Evolutionary conservation across 1,140 invertebrate species (phyloP).

Genomic region (Apis mellifera): Amel_HAv3.1 CM009932.2:13561501-13562000

Average conservation of each 20-base stretch:
- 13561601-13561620: too few relatives aligned
- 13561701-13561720: too few relatives aligned
- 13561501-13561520: slow-evolving; percentile 1
- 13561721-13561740: too few relatives aligned
- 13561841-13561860: neutral
- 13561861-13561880: slow-evolving; percentile 14
- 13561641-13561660: too few relatives aligned
- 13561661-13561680: too few relatives aligned
- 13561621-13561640: too few relatives aligned
- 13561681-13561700: too few relatives aligned
- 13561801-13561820: too few relatives aligned
- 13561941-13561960: slow-evolving; percentile 31
- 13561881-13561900: neutral
- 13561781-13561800: too few relatives aligned
- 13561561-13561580: neutral
- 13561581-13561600: neutral
- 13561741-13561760: too few relatives aligned
- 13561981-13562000: neutral
- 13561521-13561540: neutral
- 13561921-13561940: slow-evolving; percentile 39
- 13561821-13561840: neutral
- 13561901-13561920: slow-evolving; percentile 1
- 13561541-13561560: neutral
- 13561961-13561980: slow-evolving; percentile 4
- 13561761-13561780: too few relatives aligned